Evolutionary conservation across 1,140 invertebrate species (phyloP).

Genomic region (Mizuhopecten yessoensis): DNA sequence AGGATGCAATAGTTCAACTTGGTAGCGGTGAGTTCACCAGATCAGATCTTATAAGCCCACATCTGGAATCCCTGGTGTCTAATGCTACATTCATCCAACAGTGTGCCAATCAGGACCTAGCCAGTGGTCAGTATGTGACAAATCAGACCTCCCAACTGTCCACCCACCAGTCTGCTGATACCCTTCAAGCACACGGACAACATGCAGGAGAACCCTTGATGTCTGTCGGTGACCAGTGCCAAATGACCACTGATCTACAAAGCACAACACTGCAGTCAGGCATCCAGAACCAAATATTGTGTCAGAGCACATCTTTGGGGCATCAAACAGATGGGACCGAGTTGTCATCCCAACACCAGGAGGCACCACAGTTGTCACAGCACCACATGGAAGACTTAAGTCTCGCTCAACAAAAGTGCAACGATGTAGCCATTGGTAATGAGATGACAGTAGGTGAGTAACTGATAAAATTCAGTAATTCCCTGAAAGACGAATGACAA

Average conservation of each 20-base stretch:
- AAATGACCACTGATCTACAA: neutral
- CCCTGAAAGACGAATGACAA: no score
- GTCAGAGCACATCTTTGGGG: neutral
- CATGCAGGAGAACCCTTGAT: neutral
- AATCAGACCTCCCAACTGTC: neutral
- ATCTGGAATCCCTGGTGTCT: neutral
- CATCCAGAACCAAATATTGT: conserved; percentile 2
- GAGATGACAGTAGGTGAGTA: conserved; percentile 6
- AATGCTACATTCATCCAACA: conserved; percentile 12
- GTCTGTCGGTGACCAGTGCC: neutral
- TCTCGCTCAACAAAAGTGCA: neutral
- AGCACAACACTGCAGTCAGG: neutral
- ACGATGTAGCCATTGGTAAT: conserved; percentile 13
- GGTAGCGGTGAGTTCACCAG: neutral
- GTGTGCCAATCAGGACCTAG: conserved; percentile 2
- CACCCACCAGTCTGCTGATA: neutral
- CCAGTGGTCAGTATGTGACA: neutral
- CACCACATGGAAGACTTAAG: neutral
- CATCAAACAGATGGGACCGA: neutral
- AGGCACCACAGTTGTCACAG: neutral
- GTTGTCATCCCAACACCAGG: neutral
- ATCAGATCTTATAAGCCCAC: neutral
- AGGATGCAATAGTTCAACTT: neutral
- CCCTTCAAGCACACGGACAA: neutral
- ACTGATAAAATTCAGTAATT: no score